Base-by-base conservation (phyloP, 2,888 invertebrate genomes). In the Eilema griseolum region DNA sequence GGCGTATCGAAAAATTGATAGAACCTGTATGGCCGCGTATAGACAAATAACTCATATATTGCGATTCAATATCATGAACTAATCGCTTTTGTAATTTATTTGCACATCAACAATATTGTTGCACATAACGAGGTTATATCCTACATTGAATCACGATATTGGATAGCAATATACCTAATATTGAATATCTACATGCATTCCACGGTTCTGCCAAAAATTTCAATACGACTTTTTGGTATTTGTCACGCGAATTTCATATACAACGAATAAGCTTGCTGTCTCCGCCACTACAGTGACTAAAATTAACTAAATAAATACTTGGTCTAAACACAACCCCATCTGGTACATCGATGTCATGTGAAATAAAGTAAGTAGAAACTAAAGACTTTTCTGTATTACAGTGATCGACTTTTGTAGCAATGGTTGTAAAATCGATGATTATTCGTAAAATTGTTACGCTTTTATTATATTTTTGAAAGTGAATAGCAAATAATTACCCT, bases 271-370 rank as follows among this genome's bases (percentile, higher is more conserved):
- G 69, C 66, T 23, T 56, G 31, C 69, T 72, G 81, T 84, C 83
- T 72, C 83, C 83, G 79, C 72, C 75, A 77, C 76, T 82, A 85
- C 80, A 82, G 80, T 85, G 73, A 74, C 88, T 89, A 89, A 82
- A 77, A 83, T 82, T 84, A 83, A 79, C 88, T 88, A 89, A 89
- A 90, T 92, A 92, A 92, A 92, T 92, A 93, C 87, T 90, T 89
- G 83, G 84, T 87, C 90, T 92, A 91, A 89, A 88, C 89, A 89
- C 88, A 89, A 88, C 84, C 88, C 85, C 87, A 88, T 86, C 87
- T 89, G 87, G 85, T 88, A 86, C 85, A 85, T 81, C 82, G 79
- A 82, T 80, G 73, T 78, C 74, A 79, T 79, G 75, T 75, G 68
- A 78, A 74, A 73, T 76, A 69, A 73, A 74, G 66, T 65, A 69